Percentiles rank a stretch among this genome's conserved stretches.
phyloP scores from a whole-genome alignment of 2,888 invertebrate species.

The Cremastinae sp. region DNA sequence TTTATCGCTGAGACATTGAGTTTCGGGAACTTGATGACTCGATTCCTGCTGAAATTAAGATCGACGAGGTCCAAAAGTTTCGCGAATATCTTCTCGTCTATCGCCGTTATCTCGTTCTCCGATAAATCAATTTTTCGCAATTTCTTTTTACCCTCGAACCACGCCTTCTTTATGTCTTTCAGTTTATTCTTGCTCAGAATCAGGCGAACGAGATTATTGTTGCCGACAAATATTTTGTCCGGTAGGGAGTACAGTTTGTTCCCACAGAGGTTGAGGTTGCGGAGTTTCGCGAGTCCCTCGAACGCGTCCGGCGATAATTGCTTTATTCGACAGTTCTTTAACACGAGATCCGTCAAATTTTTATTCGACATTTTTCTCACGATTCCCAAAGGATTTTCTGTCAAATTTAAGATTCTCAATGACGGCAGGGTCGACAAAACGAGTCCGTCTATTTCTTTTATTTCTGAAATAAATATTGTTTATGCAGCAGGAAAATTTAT shows the following conservation, averaged over 20 bases:
- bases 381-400: constrained; percentile 81
- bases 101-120: constrained; percentile 84
- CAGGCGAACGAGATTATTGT: constrained; percentile 76
- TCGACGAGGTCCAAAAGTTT: constrained; percentile 82
- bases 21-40: constrained; percentile 79
- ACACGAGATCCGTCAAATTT: constrained; percentile 54
- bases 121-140: constrained; percentile 85
- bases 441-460: constrained; percentile 84
- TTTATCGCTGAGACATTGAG: constrained; percentile 43
- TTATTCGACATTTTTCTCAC: constrained; percentile 48
- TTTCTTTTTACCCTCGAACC: constrained; percentile 34
- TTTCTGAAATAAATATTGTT: constrained; percentile 32
- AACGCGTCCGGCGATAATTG: constrained; percentile 53
- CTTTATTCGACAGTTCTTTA: constrained; percentile 57
- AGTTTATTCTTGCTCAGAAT: constrained; percentile 43
- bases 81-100: constrained; percentile 83
- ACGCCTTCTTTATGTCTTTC: constrained; percentile 9
- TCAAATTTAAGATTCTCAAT: constrained; percentile 85
- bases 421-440: constrained; percentile 84
- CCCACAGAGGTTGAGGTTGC: constrained; percentile 82
- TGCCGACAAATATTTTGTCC: constrained; percentile 83
- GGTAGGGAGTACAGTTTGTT: constrained; percentile 84
- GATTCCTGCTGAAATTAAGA: constrained; percentile 86
- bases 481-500: not conserved
- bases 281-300: constrained; percentile 60